Conservation (phyloP, 2,888 invertebrate genomes). For the Glyphotaelius pellucidus region DNA sequence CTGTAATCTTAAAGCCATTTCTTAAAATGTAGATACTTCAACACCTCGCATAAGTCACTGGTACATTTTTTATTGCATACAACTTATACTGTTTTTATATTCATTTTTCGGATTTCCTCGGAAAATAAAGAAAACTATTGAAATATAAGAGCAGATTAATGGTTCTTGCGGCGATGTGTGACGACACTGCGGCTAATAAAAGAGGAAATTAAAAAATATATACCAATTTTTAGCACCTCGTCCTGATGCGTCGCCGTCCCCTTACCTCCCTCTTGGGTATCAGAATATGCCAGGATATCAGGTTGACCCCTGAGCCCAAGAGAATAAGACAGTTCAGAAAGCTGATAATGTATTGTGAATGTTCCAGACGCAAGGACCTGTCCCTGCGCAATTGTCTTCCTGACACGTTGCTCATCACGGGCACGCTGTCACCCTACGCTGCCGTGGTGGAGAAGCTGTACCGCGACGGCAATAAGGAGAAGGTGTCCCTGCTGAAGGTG, state of each 20-base stretch:
- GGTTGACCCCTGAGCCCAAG: not conserved
- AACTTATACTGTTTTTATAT: too few species aligned
- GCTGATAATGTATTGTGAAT: not conserved
- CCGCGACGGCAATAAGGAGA: slow-evolving; percentile 87
- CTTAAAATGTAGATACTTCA: too few species aligned
- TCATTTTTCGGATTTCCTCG: too few species aligned
- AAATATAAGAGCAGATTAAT: too few species aligned
- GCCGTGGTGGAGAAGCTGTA: slow-evolving; percentile 88
- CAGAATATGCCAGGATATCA: not conserved
- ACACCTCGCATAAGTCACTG: too few species aligned
- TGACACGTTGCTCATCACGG: slow-evolving; percentile 89
- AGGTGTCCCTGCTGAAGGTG: slow-evolving; percentile 89
- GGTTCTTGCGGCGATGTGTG: too few species aligned
- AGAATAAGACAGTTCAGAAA: not conserved
- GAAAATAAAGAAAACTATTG: too few species aligned
- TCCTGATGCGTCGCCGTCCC: not conserved
- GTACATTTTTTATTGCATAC: too few species aligned
- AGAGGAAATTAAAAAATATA: not conserved
- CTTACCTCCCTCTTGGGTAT: not conserved
- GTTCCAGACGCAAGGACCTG: slow-evolving; percentile 83
- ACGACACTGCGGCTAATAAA: not conserved
- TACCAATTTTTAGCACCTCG: not conserved
- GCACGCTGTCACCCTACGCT: slow-evolving; percentile 86
- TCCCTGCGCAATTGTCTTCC: slow-evolving; percentile 84
- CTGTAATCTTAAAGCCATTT: too few species aligned